A percentile compares a stretch with the other conserved stretches of the same genome.
These are phyloP conservation scores for Hemibagrus wyckioides DNA, from an alignment of 2,113 vertebrate species.

Conservation along the genomic window DNA sequence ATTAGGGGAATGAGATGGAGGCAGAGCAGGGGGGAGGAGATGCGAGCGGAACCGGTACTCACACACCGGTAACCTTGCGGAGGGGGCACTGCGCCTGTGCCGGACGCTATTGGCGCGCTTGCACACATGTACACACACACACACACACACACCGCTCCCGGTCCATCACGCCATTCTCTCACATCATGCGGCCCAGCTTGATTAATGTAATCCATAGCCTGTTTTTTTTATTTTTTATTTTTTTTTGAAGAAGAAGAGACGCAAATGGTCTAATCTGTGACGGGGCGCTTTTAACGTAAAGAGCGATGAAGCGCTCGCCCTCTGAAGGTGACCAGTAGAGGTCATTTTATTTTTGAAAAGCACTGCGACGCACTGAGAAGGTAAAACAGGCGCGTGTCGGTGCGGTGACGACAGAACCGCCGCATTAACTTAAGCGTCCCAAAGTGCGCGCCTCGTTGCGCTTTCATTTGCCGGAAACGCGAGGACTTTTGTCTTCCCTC, in stretches of 20 bases:
- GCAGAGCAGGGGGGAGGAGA: slow-evolving; percentile 39
- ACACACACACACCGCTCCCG: not conserved
- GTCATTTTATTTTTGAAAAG: slow-evolving; percentile 68
- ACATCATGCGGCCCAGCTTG: slow-evolving; percentile 17
- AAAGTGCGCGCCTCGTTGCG: slow-evolving; percentile 9
- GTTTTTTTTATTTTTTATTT: no score
- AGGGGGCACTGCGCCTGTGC: slow-evolving; percentile 64
- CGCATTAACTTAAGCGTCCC: slow-evolving; percentile 24
- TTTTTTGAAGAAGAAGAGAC: slow-evolving; percentile 7
- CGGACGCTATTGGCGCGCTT: slow-evolving; percentile 58
- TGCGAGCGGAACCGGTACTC: slow-evolving; percentile 42
- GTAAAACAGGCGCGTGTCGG: slow-evolving; percentile 9
- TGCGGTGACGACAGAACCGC: slow-evolving; percentile 27
- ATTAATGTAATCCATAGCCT: slow-evolving; percentile 30
- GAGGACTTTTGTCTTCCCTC: slow-evolving; percentile 25
- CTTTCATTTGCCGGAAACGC: slow-evolving; percentile 27
- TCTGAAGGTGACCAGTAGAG: slow-evolving; percentile 79
- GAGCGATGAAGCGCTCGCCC: slow-evolving; percentile 49
- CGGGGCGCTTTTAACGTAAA: slow-evolving; percentile 3
- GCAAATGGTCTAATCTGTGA: not conserved
- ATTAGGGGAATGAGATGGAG: slow-evolving; percentile 41
- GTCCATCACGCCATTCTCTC: slow-evolving; percentile 28
- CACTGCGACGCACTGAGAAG: slow-evolving; percentile 28
- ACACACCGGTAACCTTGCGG: slow-evolving; percentile 74
- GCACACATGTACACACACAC: slow-evolving; percentile 36